Base-by-base conservation (phyloP, 2,113 vertebrate genomes). In the Herpetotheres cachinnans region DNA sequence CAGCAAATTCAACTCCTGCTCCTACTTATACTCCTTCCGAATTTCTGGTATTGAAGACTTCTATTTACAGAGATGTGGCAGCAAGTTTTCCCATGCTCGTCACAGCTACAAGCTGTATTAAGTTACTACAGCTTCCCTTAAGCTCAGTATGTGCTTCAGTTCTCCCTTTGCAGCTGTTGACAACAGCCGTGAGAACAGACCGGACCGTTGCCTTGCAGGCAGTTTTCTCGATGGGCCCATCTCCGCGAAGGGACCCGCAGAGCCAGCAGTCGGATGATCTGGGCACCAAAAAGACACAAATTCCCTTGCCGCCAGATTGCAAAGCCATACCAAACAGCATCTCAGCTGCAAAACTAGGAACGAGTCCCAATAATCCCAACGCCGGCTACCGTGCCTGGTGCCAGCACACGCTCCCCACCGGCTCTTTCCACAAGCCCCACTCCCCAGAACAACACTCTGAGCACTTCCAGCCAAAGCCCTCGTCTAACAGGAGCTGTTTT, bases 81-180 rank as follows among this genome's bases (percentile, higher is more conserved):
- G 79, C 65, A 20, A 4, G 73, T 82, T 85, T 93, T 85, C 87
- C 84, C 90, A 88, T 80, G 87, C 63, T 58, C 16, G 32, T 44
- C 87, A 82, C 66, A 83, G 85, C 81, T 27, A 76, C 4, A 16
- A 80, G 74, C 61, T 73, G 93, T 85, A 94, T 94, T 82, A 90
- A 92, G 77, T 96, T 94, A 91, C 93, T 78, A 36, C 58, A 62
- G 93, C 70, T 81, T 91, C 61, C 59, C 86, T 88, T n/a, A 50
- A 67, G 63, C 69, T 76, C 73, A 56, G 59, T 40, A 59, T 30
- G 5, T 0, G 2, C 30, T 55, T 42, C 72, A 67, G 59, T 26
- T 81, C 52, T 85, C 52, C 55, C 73, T 77, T 16, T 65, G 81
- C 93, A 94, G 95, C 94, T 96, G 89, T 21, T 81, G 86, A 42